Base-by-base conservation (phyloP, 2,888 invertebrate species). In the Protonemura montana region DNA sequence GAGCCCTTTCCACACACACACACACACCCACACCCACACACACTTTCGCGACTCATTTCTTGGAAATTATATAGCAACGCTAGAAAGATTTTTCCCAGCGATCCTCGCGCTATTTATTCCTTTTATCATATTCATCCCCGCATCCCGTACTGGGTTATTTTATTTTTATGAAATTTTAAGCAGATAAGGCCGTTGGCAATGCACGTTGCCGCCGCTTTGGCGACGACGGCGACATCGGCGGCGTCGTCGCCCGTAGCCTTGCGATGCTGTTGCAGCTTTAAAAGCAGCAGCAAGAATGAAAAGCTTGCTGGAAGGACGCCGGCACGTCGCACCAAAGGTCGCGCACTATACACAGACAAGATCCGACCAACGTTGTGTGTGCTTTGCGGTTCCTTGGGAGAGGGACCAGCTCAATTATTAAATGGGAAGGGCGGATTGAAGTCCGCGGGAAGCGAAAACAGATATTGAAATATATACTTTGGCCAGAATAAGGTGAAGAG, bases 121-220 rank as follows among this genome's bases (percentile, higher is more conserved):
- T 81, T 80, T 81, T 81, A 81, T 81, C 81, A 81, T 81, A 59
- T 59, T 59, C 59, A 59, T 81, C 81, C 81, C 81, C 35, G 35
- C 35, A 27, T 81, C 81, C 13, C 30, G 81, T 81, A 21, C 21
- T 81, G 28, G 28, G 28, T 29, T 81, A 81, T 81, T 81, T 81
- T 81, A 29, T 29, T 81, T 81, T 81, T 81, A 81, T 81, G 81
- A 81, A 81, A 81, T 81, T 81, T 29, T 81, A 81, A 81, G 30
- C 81, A 81, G 81, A 81, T 81, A 81, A 7, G 29, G 81, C 81
- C 29, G 29, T 7, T 29, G 29, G 81, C 81, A 27, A 81, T 29
- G 81, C 30, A 21, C 59, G 21, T 7, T 21, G 59, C 21, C 35
- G 35, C 35, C 35, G 35, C 35, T 35, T 35, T 35, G 35, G 35